A percentile compares a stretch with the other conserved stretches of the same genome.
Conservation (phyloP, 2,113 vertebrate species). For the Actinemys pallida region DNA sequence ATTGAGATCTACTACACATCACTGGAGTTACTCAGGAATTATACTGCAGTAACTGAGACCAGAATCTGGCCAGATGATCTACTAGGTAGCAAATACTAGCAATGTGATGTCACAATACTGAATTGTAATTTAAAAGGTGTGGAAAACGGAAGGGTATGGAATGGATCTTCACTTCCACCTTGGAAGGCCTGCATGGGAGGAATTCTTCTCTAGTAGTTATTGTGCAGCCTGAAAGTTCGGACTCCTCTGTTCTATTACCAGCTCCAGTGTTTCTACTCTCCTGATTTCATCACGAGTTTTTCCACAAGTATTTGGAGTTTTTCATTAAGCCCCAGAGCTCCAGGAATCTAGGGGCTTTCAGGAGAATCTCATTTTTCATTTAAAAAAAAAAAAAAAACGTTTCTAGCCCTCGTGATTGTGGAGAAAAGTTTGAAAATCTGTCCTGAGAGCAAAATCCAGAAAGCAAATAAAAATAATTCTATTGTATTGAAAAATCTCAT, state of each 20-base stretch:
- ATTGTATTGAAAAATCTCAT: not conserved
- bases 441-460: not conserved
- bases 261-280: not conserved
- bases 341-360: not conserved
- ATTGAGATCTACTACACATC: not conserved
- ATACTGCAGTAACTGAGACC: not conserved
- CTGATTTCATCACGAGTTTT: not conserved
- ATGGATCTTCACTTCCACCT: not conserved
- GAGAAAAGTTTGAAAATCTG: not conserved
- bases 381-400: not conserved
- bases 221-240: not conserved
- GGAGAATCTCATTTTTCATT: not conserved
- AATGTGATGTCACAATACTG: not conserved
- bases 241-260: not conserved
- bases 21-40: not conserved
- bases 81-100: not conserved
- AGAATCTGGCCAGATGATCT: not conserved
- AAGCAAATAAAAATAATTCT: not conserved
- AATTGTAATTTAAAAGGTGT: not conserved
- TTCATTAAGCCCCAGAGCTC: not conserved
- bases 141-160: not conserved
- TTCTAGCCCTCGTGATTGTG: not conserved
- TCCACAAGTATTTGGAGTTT: not conserved
- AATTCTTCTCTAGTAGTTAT: not conserved
- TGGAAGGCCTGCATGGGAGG: not conserved